These are phyloP conservation scores for Rhodophaea formosa DNA, from an alignment of 2,888 invertebrate genomes.

Conservation along the genomic window DNA sequence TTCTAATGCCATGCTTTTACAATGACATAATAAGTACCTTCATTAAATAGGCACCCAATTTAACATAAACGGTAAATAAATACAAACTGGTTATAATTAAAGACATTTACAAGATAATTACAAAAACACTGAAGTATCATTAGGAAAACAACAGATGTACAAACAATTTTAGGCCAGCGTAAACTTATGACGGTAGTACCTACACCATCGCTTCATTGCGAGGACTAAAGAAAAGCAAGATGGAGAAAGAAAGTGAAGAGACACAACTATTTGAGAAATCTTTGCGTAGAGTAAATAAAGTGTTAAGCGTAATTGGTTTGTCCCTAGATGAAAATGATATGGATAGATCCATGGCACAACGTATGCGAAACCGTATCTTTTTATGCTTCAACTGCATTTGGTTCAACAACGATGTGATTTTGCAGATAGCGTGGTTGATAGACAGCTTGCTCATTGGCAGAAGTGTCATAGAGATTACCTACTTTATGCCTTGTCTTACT, in stretches of 20 bases:
- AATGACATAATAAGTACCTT: no score
- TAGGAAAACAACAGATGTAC: no score
- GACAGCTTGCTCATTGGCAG: slow-evolving; percentile 27
- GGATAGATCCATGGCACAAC: slow-evolving; percentile 29
- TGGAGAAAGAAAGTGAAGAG: slow-evolving; percentile 28
- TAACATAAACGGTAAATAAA: no score
- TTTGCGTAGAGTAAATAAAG: slow-evolving; percentile 33
- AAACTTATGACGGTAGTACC: not conserved
- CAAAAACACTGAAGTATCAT: no score
- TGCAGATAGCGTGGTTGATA: slow-evolving; percentile 36
- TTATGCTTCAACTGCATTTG: slow-evolving; percentile 32
- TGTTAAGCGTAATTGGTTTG: slow-evolving; percentile 35
- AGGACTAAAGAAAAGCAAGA: not conserved
- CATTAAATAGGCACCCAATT: no score
- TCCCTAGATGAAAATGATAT: slow-evolving; percentile 33
- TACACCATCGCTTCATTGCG: not conserved
- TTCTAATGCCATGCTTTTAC: no score
- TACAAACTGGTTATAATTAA: no score
- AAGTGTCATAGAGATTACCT: slow-evolving; percentile 40
- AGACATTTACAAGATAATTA: no score
- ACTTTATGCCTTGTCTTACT: slow-evolving; percentile 41
- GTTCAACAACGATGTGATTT: slow-evolving; percentile 29
- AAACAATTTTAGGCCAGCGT: not conserved
- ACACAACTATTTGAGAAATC: slow-evolving; percentile 34
- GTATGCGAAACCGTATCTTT: slow-evolving; percentile 34